Evolutionary conservation across 2,113 vertebrate species (phyloP), one percentile per base, ranked within the genome.

Genomic region (Ictalurus punctatus): DNA sequence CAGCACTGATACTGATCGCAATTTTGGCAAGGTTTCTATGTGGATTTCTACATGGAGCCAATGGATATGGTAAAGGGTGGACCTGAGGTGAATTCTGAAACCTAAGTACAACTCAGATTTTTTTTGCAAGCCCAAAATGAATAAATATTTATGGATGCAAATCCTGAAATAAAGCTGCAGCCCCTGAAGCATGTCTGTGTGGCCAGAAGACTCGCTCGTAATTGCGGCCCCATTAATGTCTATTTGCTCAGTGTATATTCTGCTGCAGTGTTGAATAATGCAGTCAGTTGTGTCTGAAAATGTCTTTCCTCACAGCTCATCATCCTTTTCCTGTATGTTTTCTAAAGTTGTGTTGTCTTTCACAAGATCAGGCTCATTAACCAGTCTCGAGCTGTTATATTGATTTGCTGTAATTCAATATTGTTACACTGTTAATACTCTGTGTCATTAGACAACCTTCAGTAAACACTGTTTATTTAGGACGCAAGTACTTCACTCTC

Each of bases 91-190:
- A 80, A 80, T 87, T 79, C 74, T 65, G 86, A 67, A 76, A 30
- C 37, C 48, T n/a, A 25, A 78, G 40, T 16, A 19, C 23, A 52
- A n/a, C 34, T 40, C 71, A 19, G 16, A 63, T 58, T 86, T 61
- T 61, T 34, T 13, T 74, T 48, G 25, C 74, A 27, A 54, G 76
- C 61, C 52, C 48, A n/a, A 8, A 87, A 59, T 34, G 30, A 58
- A 87, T 87, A 58, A 87, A 87, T 83, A 87, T 87, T 71, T 87
- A 82, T 87, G 63, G 67, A 83, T 44, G 19, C n/a, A 81, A 81
- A 37, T 73, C 30, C 44, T n/a, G 65, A 82, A 87, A 71, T 73
- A 71, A 83, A 37, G 69, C 85, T 67, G 59, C 59, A 44, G 44
- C 21, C 40, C 37, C 34, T 58, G 58, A 84, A 84, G 61, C 83